Conservation (phyloP, 2,797 vertebrate species). For the Streptopelia turtur region DNA sequence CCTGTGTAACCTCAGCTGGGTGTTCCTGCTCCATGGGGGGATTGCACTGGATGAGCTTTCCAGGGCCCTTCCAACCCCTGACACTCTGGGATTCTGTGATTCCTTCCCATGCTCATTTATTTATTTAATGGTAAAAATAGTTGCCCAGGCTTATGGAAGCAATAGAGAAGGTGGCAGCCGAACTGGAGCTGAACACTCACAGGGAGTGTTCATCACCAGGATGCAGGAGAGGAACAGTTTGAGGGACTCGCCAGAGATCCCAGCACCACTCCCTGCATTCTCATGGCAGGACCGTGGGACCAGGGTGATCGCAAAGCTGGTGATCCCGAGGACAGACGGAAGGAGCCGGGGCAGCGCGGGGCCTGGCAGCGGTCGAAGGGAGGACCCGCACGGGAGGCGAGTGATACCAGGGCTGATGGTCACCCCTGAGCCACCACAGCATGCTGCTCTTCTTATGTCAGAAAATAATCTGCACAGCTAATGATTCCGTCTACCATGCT, state of each 20-base stretch:
- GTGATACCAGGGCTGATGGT: neutral
- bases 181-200: too few relatives aligned
- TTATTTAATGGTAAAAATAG: too few relatives aligned
- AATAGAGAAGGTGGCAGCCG: too few relatives aligned
- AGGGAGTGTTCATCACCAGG: neutral
- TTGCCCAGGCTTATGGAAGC: too few relatives aligned
- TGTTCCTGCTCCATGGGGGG: too few relatives aligned
- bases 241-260: neutral
- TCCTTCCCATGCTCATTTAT: too few relatives aligned
- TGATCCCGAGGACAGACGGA: neutral
- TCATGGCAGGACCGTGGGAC: neutral
- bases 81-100: too few relatives aligned
- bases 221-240: neutral
- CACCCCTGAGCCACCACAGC: neutral
- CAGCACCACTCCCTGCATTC: neutral
- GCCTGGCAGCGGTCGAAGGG: neutral
- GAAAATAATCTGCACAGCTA: constrained; percentile 28
- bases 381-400: neutral
- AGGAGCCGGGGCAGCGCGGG: neutral
- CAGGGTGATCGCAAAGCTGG: neutral
- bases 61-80: too few relatives aligned
- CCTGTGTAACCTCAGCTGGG: too few relatives aligned
- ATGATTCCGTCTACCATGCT: constrained; percentile 19
- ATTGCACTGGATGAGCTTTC: too few relatives aligned
- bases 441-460: neutral